Evolutionary conservation across 2,797 vertebrate genomes (phyloP).

Genomic region (Oceanodroma leucorhoa): DNA sequence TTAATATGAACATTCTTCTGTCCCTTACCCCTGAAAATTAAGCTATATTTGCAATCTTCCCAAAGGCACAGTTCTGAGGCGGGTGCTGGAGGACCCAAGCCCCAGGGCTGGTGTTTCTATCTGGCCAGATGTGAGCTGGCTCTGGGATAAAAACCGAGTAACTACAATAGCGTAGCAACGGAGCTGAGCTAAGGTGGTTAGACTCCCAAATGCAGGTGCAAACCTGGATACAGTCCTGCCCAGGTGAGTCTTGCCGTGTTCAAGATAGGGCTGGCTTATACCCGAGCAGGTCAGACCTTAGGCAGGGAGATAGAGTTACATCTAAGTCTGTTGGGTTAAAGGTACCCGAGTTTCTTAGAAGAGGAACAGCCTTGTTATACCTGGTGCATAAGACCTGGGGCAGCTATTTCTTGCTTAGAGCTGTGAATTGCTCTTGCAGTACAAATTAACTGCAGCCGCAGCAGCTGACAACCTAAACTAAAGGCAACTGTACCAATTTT

Average conservation of each 20-base stretch:
- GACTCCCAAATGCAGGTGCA: not conserved
- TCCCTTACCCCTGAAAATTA: not conserved
- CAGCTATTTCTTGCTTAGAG: not conserved
- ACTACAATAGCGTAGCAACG: fast-evolving
- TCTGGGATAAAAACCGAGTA: not conserved
- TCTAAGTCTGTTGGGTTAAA: not conserved
- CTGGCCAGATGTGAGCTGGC: not conserved
- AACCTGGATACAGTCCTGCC: not conserved
- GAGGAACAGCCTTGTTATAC: not conserved
- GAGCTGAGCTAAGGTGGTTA: not conserved
- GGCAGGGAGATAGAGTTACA: not conserved
- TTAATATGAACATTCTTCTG: not conserved
- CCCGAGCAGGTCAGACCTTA: not conserved
- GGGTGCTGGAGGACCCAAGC: not conserved
- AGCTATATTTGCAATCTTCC: not conserved
- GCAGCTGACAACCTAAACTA: not conserved
- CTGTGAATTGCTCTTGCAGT: not conserved
- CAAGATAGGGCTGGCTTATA: not conserved
- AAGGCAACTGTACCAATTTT: not conserved
- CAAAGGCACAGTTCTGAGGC: not conserved
- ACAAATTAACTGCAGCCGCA: not conserved
- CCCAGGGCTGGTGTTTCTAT: not conserved
- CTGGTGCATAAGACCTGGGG: not conserved
- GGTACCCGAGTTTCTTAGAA: not conserved
- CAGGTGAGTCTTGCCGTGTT: fast-evolving